phyloP scores from a whole-genome alignment of 2,797 vertebrate species.

The Cheirogaleus major region DNA sequence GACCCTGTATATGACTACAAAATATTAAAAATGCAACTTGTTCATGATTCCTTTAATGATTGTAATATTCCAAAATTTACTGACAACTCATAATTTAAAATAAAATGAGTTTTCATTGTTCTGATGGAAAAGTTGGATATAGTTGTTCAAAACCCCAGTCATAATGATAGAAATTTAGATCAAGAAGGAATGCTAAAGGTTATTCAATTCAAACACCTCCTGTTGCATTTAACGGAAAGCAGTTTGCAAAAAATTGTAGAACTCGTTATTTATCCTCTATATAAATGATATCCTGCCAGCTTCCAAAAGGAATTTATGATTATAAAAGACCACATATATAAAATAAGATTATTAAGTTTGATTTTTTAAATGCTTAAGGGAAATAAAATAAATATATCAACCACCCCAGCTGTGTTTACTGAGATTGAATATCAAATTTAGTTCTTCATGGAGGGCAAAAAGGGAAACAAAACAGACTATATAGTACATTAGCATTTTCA shows the following conservation, averaged over 20 bases:
- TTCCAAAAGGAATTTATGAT: neutral
- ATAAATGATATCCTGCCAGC: neutral
- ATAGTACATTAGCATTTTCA: neutral
- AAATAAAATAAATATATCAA: slow-evolving; percentile 1
- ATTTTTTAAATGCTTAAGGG: neutral
- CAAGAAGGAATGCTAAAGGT: neutral
- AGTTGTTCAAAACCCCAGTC: neutral
- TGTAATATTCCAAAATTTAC: slow-evolving; percentile 16
- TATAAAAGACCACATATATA: neutral
- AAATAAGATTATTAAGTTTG: neutral
- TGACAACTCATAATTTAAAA: neutral
- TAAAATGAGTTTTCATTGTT: neutral
- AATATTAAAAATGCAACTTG: neutral
- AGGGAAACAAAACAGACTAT: neutral
- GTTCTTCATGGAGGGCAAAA: neutral
- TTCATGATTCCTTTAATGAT: neutral
- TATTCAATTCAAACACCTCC: neutral
- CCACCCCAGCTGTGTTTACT: neutral
- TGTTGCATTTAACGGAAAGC: neutral
- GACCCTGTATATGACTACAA: neutral
- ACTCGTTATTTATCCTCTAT: neutral
- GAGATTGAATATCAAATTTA: slow-evolving; percentile 12
- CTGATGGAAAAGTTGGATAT: neutral
- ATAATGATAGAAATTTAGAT: neutral
- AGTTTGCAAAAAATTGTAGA: neutral